Evolutionary conservation across 2,888 invertebrate species (phyloP).

Genomic region (Aelia acuminata): DNA sequence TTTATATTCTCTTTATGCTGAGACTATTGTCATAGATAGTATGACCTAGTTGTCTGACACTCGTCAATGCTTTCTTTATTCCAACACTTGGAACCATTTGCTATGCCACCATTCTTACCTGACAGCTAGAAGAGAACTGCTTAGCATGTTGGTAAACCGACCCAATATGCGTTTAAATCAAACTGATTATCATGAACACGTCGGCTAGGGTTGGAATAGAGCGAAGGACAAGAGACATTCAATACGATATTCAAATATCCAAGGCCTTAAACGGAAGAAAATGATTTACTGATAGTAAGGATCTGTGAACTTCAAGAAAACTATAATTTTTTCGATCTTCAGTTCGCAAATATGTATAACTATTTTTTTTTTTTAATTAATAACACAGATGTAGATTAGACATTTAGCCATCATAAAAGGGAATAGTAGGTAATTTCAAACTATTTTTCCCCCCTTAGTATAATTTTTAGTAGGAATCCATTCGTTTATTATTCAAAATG

Average conservation of each 20-base stretch:
- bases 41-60: background rate
- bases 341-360: too few species aligned
- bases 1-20: too few species aligned
- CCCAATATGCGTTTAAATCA: slow-evolving; percentile 12
- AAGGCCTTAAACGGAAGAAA: slow-evolving; percentile 2
- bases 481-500: too few species aligned
- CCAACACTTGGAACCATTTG: background rate
- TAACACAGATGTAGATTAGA: too few species aligned
- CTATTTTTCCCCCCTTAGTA: too few species aligned
- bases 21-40: background rate
- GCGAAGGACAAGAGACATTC: background rate
- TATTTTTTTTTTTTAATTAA: too few species aligned
- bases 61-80: background rate
- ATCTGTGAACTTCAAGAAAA: background rate
- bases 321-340: background rate
- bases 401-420: too few species aligned
- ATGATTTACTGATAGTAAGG: background rate
- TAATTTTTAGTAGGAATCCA: too few species aligned
- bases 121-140: background rate
- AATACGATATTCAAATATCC: slow-evolving; percentile 15
- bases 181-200: slow-evolving; percentile 30
- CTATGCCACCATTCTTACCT: background rate
- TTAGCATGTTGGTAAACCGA: background rate
- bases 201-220: background rate
- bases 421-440: too few species aligned